phyloP scores from a whole-genome alignment of 2,888 invertebrate species.

The Patella pellucida region DNA sequence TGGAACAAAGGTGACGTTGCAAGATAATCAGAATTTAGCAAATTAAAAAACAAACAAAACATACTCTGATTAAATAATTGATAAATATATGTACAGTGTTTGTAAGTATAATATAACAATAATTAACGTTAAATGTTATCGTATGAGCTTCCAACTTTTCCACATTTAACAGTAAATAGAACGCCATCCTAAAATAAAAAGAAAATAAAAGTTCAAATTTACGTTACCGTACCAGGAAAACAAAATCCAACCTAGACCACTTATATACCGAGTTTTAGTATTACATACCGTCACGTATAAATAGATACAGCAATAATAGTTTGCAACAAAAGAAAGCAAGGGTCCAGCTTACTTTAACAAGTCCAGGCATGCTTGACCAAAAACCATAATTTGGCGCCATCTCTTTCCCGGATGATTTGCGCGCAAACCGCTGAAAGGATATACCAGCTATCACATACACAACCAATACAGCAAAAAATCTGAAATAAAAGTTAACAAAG shows the following conservation, averaged over 20 bases:
- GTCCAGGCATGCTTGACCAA: constrained; percentile 31
- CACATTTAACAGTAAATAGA: constrained; percentile 21
- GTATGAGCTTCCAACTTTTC: background rate
- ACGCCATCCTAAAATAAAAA: constrained; percentile 27
- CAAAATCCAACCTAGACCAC: too few relatives aligned
- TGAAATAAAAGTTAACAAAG: constrained; percentile 12
- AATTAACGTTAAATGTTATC: background rate
- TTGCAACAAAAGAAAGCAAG: too few relatives aligned
- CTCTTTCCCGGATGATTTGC: constrained; percentile 26
- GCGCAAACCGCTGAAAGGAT: constrained; percentile 19
- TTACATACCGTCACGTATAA: too few relatives aligned
- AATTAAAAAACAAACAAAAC: too few relatives aligned
- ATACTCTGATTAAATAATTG: too few relatives aligned
- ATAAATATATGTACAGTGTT: background rate
- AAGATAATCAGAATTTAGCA: too few relatives aligned
- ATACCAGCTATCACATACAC: constrained; percentile 28
- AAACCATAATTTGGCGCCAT: constrained; percentile 29
- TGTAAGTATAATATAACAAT: background rate
- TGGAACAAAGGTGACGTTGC: too few relatives aligned
- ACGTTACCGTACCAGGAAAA: too few relatives aligned
- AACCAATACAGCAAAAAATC: constrained; percentile 23
- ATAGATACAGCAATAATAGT: too few relatives aligned
- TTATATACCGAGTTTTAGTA: too few relatives aligned
- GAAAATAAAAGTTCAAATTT: background rate
- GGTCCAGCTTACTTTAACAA: constrained; percentile 26